Evolutionary conservation across 2,888 invertebrate species (phyloP), one percentile per base, ranked within the genome.

Genomic region (Tipula vernalis): DNA sequence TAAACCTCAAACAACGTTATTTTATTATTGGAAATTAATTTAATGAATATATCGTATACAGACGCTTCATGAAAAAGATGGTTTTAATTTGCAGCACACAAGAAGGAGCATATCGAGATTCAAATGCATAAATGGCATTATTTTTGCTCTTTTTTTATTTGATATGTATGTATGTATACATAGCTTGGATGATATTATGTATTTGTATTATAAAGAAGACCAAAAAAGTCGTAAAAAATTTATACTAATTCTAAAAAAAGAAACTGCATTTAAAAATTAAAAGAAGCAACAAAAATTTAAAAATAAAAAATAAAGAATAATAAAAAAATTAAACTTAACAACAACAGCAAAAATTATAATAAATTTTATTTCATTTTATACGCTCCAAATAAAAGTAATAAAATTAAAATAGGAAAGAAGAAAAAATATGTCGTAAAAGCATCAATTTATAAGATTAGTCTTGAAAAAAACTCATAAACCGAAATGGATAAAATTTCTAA

Each of bases 311-410:
- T 28, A 28, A 28, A 28, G 28, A 28, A 28, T 28, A 28, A 28
- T 28, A 28, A 18, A 71, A 71, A 18, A 71, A 51, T 51, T 51
- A 15, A 71, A 71, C 71, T 71, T 51, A 15, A 71, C 71, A 71
- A 71, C 71, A 71, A 71, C 71, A 18, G 28, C 71, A 71, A 71
- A 71, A 71, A 71, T 71, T 71, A 71, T 71, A 71, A 71, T 71
- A 71, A 71, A 71, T 71, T 71, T 71, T 71, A 71, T 71, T 71
- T 71, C 28, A 71, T 71, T 71, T 71, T 71, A 71, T 71, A 28
- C 71, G 71, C 71, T 71, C 71, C 71, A 71, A 71, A 71, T 71
- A 71, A 71, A 71, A 71, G 71, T 71, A 71, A 71, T 71, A 71
- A 71, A 71, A 71, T 71, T 71, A 71, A 71, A 71, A 71, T 71